These are phyloP conservation scores for Teleopsis dalmanni DNA, from an alignment of 1,140 invertebrate species.

Conservation along the genomic window DNA sequence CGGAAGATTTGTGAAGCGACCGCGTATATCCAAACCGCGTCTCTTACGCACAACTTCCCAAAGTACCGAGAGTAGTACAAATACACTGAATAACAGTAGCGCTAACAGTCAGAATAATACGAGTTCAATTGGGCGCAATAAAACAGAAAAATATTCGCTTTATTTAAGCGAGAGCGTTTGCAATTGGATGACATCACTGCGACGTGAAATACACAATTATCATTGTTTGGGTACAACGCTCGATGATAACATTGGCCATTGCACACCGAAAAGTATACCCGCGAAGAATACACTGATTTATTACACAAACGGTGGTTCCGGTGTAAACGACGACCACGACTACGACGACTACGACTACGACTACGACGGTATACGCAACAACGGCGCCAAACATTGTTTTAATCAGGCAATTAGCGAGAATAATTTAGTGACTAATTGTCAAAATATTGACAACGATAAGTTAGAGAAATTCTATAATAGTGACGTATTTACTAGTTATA, in stretches of 20 bases:
- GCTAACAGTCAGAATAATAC: too few relatives aligned
- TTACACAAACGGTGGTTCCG: too few relatives aligned
- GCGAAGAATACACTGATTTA: slow-evolving; percentile 13
- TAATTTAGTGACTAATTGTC: too few relatives aligned
- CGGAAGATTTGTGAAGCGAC: not conserved
- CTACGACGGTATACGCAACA: too few relatives aligned
- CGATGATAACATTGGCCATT: slow-evolving; percentile 5
- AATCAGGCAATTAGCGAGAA: too few relatives aligned
- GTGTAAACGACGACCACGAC: too few relatives aligned
- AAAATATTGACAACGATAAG: too few relatives aligned
- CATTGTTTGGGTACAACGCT: not conserved
- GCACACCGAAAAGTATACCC: slow-evolving; percentile 30
- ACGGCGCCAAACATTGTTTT: too few relatives aligned
- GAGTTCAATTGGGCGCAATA: too few relatives aligned
- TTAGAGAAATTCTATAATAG: too few relatives aligned
- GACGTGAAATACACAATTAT: slow-evolving; percentile 23
- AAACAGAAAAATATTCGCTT: slow-evolving; percentile 5
- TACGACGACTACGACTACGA: too few relatives aligned
- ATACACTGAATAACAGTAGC: not conserved
- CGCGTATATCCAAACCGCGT: not conserved
- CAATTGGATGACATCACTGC: slow-evolving; percentile 33
- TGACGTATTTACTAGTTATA: too few relatives aligned
- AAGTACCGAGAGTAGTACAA: not conserved
- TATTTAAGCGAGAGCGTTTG: slow-evolving; percentile 37
- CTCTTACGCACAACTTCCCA: not conserved